Conservation (phyloP, 2,888 invertebrate species). For the Spialia ferax region DNA sequence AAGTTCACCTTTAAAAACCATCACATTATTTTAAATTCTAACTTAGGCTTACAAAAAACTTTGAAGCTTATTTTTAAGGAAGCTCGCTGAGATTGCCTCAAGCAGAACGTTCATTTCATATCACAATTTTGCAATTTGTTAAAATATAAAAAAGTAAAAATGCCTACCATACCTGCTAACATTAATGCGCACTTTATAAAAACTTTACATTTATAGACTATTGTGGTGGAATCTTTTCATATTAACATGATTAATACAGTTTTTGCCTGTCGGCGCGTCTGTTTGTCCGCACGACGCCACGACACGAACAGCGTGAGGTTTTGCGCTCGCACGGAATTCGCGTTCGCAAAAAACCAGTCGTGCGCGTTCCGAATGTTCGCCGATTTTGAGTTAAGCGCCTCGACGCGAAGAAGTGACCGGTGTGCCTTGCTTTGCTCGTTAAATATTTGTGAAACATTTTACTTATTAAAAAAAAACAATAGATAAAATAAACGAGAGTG, state of each 20-base stretch:
- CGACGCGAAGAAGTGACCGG: not conserved
- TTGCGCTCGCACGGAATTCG: slow-evolving; percentile 48
- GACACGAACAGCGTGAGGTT: slow-evolving; percentile 53
- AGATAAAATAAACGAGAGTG: too few relatives aligned
- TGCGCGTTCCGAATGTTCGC: slow-evolving; percentile 37
- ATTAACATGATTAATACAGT: slow-evolving; percentile 36
- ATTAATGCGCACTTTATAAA: not conserved
- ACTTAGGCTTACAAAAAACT: too few relatives aligned
- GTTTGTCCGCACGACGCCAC: slow-evolving; percentile 48
- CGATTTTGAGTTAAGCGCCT: slow-evolving; percentile 32
- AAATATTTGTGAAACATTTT: not conserved
- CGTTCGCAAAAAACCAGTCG: slow-evolving; percentile 27
- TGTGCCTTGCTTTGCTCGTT: not conserved
- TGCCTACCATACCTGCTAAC: not conserved
- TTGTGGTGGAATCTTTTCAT: slow-evolving; percentile 26
- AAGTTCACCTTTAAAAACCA: too few relatives aligned
- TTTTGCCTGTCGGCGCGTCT: slow-evolving; percentile 39
- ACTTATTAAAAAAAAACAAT: too few relatives aligned
- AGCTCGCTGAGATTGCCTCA: too few relatives aligned
- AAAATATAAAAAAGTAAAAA: not conserved
- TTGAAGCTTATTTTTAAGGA: too few relatives aligned
- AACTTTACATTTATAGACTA: slow-evolving; percentile 10
- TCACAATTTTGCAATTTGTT: not conserved
- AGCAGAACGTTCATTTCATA: too few relatives aligned
- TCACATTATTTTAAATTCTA: too few relatives aligned